phyloP scores from a whole-genome alignment of 2,888 invertebrate genomes.

The Gandaritis pyraliata region DNA sequence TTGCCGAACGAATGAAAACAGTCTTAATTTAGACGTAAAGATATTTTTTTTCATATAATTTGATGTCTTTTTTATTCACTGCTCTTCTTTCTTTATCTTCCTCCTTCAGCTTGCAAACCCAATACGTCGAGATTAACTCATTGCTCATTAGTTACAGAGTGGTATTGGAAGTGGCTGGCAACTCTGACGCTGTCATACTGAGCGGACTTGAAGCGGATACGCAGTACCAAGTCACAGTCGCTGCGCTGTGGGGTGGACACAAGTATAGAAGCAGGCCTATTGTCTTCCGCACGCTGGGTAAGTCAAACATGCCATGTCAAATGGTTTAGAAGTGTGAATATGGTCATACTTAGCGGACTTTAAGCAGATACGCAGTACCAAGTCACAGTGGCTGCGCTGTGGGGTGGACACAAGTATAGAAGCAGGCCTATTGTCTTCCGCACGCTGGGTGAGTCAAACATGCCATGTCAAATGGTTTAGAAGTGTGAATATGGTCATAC shows the following conservation, averaged over 20 bases:
- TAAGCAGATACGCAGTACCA: conserved; percentile 95
- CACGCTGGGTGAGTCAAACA: conserved; percentile 89
- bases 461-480: no score
- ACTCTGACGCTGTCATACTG: conserved; percentile 93
- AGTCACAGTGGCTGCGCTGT: conserved; percentile 92
- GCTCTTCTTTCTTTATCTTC: conserved; percentile 52
- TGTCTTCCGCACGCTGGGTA: conserved; percentile 95
- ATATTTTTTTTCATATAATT: not conserved
- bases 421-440: conserved; percentile 95
- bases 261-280: conserved; percentile 94
- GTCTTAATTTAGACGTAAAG: conserved; percentile 4
- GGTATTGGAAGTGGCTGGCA: conserved; percentile 95
- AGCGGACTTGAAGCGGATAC: conserved; percentile 93
- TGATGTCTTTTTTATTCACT: not conserved
- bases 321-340: no score
- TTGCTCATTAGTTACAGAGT: conserved; percentile 94
- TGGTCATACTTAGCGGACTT: conserved; percentile 91
- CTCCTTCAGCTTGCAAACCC: conserved; percentile 60
- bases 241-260: conserved; percentile 92
- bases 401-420: conserved; percentile 92
- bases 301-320: conserved; percentile 43
- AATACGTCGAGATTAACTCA: conserved; percentile 85
- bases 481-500: no score
- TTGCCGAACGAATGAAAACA: conserved; percentile 22
- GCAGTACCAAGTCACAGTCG: conserved; percentile 94